Evolutionary conservation across 2,888 invertebrate genomes (phyloP).

Genomic region (Nomada fucata): DNA sequence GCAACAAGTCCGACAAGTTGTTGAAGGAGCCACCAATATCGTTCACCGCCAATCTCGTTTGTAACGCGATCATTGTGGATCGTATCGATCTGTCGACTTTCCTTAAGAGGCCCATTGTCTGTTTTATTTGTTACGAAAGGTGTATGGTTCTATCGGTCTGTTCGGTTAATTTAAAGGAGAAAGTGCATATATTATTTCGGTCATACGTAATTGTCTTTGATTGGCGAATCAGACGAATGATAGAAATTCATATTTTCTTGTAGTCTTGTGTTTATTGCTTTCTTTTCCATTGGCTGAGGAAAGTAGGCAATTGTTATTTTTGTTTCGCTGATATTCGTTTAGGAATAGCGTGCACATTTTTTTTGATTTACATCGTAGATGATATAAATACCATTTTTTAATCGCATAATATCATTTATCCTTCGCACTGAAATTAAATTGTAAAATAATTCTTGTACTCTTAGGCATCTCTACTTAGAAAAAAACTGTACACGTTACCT

Average conservation of each 20-base stretch:
- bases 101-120: neutral
- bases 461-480: too few species aligned
- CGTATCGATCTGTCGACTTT: conserved; percentile 22
- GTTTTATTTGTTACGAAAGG: conserved; percentile 8
- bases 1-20: conserved; percentile 57
- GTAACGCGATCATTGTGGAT: conserved; percentile 25
- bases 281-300: neutral
- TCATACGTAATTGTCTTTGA: neutral
- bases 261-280: neutral
- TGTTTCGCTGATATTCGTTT: too few species aligned
- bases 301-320: too few species aligned
- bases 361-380: too few species aligned
- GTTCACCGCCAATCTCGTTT: neutral
- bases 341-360: too few species aligned
- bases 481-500: neutral
- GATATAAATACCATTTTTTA: too few species aligned
- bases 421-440: too few species aligned
- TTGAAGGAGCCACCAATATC: conserved; percentile 36
- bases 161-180: neutral
- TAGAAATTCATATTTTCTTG: neutral
- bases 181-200: too few species aligned
- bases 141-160: neutral
- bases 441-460: too few species aligned
- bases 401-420: too few species aligned
- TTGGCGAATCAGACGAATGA: neutral